Base-by-base conservation (phyloP, 2,797 vertebrate species). In the Cyclura pinguis region DNA sequence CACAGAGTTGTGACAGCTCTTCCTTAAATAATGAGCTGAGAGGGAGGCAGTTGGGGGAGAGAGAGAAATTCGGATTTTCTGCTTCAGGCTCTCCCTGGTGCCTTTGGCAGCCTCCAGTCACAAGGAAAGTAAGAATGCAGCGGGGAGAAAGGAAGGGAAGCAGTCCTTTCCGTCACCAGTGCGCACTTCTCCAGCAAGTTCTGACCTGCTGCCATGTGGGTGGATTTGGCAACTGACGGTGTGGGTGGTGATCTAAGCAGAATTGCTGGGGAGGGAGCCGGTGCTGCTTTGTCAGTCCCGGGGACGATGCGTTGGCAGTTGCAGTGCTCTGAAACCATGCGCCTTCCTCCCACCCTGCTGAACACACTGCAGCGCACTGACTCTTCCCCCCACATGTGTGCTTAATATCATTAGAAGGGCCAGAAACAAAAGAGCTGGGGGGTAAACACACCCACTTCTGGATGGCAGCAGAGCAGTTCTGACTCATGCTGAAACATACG, bases 241-340 rank as follows among this genome's bases (percentile, higher is more conserved):
- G 85, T 77, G 67, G 89, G 89, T 29, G 89, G 84, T 35, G 64
- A 80, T 80, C 77, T 80, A 72, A 90, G 67, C 80, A 9, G 55
- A 69, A 32, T 67, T 67, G 42, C 59, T 57, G 42, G 57, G 13
- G 85, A 47, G 47, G 24, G 27, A 47, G 59, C 29, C 3, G 9
- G 57, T 18, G 22, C 3, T 84, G 80, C 85, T 64, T 55, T 18
- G 85, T 77, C 42, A 87, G 80, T 38, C 27, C 59, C 59, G 0
- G 47, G 86, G 72, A 59, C 59, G 69, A 83, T 77, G 59, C 47
- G n/a, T 3, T 10, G 80, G 47, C 59, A 69, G 1, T 8, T 9
- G 87, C 59, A 76, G 35, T 35, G 50, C 85, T 32, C n/a, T n/a
- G 72, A 47, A 69, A 78, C 84, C 59, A 78, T 32, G 47, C 32